phyloP scores from a whole-genome alignment of 1,140 invertebrate genomes.

The Wasmannia auropunctata region DNA sequence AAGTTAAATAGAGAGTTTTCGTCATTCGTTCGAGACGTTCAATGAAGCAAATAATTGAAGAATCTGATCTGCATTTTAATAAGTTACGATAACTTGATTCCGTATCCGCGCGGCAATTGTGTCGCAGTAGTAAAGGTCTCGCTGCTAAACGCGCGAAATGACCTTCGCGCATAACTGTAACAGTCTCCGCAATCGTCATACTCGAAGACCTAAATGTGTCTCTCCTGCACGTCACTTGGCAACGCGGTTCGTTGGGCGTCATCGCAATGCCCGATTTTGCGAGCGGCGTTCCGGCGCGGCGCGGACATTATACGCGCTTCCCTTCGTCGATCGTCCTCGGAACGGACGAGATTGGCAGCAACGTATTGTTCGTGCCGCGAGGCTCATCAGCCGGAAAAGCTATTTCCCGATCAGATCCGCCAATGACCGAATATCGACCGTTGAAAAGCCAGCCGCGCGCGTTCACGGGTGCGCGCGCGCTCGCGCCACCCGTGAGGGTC shows the following conservation, averaged over 20 bases:
- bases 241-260: neutral
- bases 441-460: slow-evolving; percentile 35
- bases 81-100: neutral
- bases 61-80: neutral
- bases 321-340: slow-evolving; percentile 48
- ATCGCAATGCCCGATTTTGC: slow-evolving; percentile 3
- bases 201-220: neutral
- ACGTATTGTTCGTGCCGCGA: slow-evolving; percentile 67
- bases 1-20: neutral
- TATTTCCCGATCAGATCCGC: slow-evolving; percentile 69
- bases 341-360: slow-evolving; percentile 67
- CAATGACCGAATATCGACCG: slow-evolving; percentile 53
- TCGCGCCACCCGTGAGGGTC: slow-evolving; percentile 2
- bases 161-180: neutral
- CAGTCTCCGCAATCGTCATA: neutral
- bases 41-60: neutral
- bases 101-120: neutral
- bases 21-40: neutral
- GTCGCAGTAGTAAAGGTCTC: neutral
- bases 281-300: neutral
- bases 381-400: slow-evolving; percentile 67
- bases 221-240: neutral
- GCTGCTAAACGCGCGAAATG: neutral
- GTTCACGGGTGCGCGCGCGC: neutral
- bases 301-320: slow-evolving; percentile 19